Conservation (phyloP, 2,888 invertebrate species). For the Melieria crassipennis region DNA sequence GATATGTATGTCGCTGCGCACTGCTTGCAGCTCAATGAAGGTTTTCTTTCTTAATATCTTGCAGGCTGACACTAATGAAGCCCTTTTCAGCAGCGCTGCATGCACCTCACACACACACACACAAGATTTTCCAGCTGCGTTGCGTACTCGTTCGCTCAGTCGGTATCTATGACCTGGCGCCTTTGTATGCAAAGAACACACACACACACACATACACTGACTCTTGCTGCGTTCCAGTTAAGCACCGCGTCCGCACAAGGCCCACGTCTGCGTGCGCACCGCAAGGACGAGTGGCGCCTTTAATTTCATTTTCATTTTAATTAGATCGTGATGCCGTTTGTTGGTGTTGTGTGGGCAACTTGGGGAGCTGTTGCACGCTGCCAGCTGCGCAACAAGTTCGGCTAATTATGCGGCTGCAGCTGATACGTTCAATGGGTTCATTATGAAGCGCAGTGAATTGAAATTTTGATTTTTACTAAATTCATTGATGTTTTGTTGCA, state of each 20-base stretch:
- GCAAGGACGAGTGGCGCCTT: slow-evolving; percentile 25
- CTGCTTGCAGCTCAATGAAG: background rate
- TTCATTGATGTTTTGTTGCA: too few species aligned
- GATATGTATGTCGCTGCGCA: slow-evolving; percentile 3
- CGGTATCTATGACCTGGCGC: background rate
- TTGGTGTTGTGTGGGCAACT: too few species aligned
- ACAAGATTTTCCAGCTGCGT: too few species aligned
- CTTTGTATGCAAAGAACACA: background rate
- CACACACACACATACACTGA: background rate
- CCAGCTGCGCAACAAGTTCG: background rate
- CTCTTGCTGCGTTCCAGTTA: background rate
- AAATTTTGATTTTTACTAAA: too few species aligned
- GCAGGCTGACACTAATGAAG: too few species aligned
- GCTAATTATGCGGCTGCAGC: background rate
- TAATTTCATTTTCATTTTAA: slow-evolving; percentile 20
- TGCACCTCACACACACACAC: too few species aligned
- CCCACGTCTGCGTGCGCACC: background rate
- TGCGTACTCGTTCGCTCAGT: too few species aligned
- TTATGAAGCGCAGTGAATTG: too few species aligned
- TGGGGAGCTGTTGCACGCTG: too few species aligned
- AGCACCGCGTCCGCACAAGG: too few species aligned
- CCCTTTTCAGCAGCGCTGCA: too few species aligned
- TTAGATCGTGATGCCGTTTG: slow-evolving; percentile 13
- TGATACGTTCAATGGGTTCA: background rate
- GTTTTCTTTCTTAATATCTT: too few species aligned